phyloP scores from a whole-genome alignment of 2,113 vertebrate genomes.

The Tetrao urogallus region DNA sequence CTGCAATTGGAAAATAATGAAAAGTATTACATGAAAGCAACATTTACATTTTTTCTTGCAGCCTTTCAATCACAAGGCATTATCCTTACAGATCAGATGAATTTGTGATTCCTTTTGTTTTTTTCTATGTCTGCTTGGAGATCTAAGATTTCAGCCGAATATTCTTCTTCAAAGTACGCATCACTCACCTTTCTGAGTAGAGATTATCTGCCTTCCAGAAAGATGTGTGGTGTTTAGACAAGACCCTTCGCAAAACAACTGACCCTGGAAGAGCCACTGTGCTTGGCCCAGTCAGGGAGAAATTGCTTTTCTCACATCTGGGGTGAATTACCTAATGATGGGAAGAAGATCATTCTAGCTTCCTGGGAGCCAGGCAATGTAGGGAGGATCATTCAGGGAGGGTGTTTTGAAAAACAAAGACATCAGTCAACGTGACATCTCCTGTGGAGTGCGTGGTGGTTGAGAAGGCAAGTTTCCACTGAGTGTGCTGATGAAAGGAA shows the following conservation, averaged over 20 bases:
- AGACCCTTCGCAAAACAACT: neutral
- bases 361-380: neutral
- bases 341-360: neutral
- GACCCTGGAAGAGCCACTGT: neutral
- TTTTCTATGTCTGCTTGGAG: neutral
- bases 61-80: neutral
- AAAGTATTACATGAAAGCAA: neutral
- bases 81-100: neutral
- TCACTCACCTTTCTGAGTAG: neutral
- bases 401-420: neutral
- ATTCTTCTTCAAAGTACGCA: accelerated
- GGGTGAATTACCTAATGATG: accelerated
- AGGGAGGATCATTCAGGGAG: neutral
- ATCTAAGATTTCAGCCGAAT: accelerated
- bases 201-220: neutral
- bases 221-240: accelerated
- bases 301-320: neutral
- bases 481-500: neutral
- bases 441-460: neutral
- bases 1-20: neutral
- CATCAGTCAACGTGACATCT: neutral
- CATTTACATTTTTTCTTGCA: neutral
- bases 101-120: neutral
- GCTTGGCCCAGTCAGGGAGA: neutral
- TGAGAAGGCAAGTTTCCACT: neutral